Conservation (phyloP, 1,140 invertebrate genomes). For the Drosophila gunungcola region DNA sequence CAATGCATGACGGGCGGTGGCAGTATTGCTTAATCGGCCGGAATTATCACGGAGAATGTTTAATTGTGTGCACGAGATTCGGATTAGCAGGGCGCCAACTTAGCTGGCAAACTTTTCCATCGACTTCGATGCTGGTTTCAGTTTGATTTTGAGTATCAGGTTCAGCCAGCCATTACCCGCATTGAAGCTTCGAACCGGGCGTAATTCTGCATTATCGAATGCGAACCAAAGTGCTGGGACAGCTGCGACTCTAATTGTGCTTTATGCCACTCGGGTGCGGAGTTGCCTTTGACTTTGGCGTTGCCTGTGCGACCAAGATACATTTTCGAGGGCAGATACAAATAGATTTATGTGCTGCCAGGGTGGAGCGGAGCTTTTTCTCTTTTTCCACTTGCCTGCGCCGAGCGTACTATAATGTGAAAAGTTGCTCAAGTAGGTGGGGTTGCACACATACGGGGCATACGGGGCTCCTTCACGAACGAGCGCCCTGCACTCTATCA, state of each 20-base stretch:
- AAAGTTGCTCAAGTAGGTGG: conserved; percentile 45
- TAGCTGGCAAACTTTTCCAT: conserved; percentile 16
- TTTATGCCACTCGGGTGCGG: conserved; percentile 27
- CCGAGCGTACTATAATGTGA: conserved; percentile 53
- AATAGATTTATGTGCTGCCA: conserved; percentile 8
- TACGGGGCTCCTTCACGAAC: background rate
- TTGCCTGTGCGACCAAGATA: background rate
- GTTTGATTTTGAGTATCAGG: background rate
- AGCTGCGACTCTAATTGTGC: conserved; percentile 50
- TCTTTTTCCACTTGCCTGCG: conserved; percentile 55
- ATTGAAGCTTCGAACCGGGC: background rate
- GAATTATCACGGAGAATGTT: conserved; percentile 58
- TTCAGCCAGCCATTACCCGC: background rate
- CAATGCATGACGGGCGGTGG: background rate
- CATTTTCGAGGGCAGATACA: conserved; percentile 6
- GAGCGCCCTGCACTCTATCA: conserved; percentile 26
- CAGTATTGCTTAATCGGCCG: conserved; percentile 39
- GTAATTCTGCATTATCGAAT: conserved; percentile 36
- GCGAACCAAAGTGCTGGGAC: conserved; percentile 11
- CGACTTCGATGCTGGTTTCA: conserved; percentile 14
- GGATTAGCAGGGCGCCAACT: conserved; percentile 7
- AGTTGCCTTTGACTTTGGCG: background rate
- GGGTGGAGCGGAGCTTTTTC: background rate
- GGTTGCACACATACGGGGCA: background rate
- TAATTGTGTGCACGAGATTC: conserved; percentile 56